Base-by-base conservation (phyloP, 2,113 vertebrate species). In the Mustela lutreola region DNA sequence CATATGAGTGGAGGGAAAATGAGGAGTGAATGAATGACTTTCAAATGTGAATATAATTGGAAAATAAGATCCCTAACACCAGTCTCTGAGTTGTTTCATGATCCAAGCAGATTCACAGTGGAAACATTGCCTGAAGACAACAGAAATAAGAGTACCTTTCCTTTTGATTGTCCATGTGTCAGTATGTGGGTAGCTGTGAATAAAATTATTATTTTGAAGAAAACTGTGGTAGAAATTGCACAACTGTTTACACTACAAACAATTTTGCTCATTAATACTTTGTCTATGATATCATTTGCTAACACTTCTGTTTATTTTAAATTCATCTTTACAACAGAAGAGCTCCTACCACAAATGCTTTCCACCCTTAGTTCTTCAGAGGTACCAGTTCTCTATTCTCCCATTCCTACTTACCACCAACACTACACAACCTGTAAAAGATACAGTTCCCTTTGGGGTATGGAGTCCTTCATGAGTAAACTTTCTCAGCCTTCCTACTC, bases 21-120 rank as follows among this genome's bases (percentile, higher is more conserved):
- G 88, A 94, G 60, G 78, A 91, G 1, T 24, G 75, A 97, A 81
- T 56, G 28, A 95, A 36, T 33, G 9, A 85, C 36, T 89, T 96
- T 1, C 71, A 56, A 56, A 67, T 45, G 75, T 90, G 11, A 71
- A 11, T 31, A 62, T 42, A 90, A 62, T n/a, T 80, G 28, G 62
- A 93, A 94, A 33, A 63, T 63, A n/a, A 82, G 31, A 65, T 7
- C 81, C 53, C 10, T 56, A 92, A 85, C 9, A 26, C 14, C 9
- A 33, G 4, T n/a, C 11, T 73, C 45, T 60, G 45, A 63, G 33
- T 63, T 87, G 11, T 50, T 76, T 93, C 21, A 50, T 21, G 39
- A 67, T 76, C 84, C 62, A 70, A 65, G 31, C 12, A 71, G 76
- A 50, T 36, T 28, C 14, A 78, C 81, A 26, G n/a, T 71, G 4